A percentile compares a stretch with the other conserved stretches of the same genome.
phyloP scores from a whole-genome alignment of 2,888 invertebrate genomes.

The Archips xylosteana region DNA sequence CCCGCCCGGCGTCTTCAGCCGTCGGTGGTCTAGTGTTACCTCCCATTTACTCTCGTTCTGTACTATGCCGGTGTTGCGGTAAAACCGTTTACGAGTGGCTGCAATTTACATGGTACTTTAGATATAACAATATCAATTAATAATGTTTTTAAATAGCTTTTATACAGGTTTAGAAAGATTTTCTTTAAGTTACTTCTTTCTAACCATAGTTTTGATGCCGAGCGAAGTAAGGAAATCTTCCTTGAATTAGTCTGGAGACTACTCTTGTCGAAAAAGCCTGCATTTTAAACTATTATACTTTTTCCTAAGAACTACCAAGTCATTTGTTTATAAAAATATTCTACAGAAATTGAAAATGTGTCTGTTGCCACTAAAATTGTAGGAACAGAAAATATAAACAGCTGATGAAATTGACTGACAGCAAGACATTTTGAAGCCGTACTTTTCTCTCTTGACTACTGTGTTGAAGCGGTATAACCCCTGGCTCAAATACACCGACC shows the following conservation, averaged over 20 bases:
- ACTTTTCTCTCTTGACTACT: not conserved
- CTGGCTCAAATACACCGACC: not conserved
- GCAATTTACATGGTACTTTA: constrained; percentile 46
- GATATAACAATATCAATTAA: not conserved
- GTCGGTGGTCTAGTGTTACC: constrained; percentile 94
- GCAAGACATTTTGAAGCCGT: not conserved
- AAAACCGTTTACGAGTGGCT: constrained; percentile 89
- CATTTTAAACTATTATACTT: constrained; percentile 48
- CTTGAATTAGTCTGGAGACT: constrained; percentile 50
- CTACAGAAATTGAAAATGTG: not conserved
- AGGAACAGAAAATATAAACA: not conserved
- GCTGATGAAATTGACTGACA: not conserved
- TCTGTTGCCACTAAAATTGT: not conserved
- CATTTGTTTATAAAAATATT: not conserved
- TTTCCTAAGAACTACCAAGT: not conserved
- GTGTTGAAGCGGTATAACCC: not conserved
- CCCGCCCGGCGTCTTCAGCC: constrained; percentile 96
- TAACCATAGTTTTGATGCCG: constrained; percentile 65
- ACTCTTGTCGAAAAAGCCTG: constrained; percentile 48
- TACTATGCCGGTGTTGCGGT: constrained; percentile 89
- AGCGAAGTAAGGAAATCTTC: constrained; percentile 52
- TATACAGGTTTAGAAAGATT: too few relatives aligned
- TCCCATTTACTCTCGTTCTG: constrained; percentile 91
- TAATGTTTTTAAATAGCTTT: too few relatives aligned
- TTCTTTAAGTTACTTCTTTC: constrained; percentile 8